Base-by-base conservation (phyloP, 2,888 invertebrate genomes). In the Epirrita christyi region DNA sequence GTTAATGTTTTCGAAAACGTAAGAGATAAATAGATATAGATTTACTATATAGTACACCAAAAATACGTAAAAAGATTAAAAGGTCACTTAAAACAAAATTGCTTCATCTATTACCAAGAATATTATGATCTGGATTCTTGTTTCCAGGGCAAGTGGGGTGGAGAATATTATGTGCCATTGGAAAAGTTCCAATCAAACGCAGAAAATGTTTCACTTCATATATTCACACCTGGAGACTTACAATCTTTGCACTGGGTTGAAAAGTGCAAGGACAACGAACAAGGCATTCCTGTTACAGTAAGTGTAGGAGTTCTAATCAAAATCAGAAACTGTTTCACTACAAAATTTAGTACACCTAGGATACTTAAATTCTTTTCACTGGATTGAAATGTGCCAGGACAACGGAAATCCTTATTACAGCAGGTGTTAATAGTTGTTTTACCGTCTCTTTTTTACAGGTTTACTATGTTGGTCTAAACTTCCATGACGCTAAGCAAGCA, bases 401-500 rank as follows among this genome's bases (percentile, higher is more conserved):
- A 21, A 21, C 2, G 21, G 21, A 3, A 2, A 21, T 21, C 4
- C 21, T 4, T 21, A 4, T 21, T 3, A 21, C 21, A 21, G 2
- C 2, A 21, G 21, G 4, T 21, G 4, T 3, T 3, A 21, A 3
- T 3, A 3, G 4, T 21, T 21, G 4, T 21, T 2, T 21, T 21
- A n/a, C n/a, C 21, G 4, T 4, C 2, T 21, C 2, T 34, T 14
- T n/a, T 32, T 61, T 65, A n/a, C 47, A 83, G 82, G 75, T 81
- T 3, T 68, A 78, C 34, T 81, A 71, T 47, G 79, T 72, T 13
- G 80, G 74, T 10, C 63, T 78, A 2, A 78, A 76, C 40, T 52
- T 58, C 0, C 40, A 50, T 9, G 85, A 87, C 27, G 67, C 70
- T 2, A 71, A 74, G 15, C 73, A 65, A 64, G 79, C 80, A n/a